Evolutionary conservation across 1,140 invertebrate genomes (phyloP), one percentile per base, ranked within the genome.

Genomic region (Cheumatopsyche charites): DNA sequence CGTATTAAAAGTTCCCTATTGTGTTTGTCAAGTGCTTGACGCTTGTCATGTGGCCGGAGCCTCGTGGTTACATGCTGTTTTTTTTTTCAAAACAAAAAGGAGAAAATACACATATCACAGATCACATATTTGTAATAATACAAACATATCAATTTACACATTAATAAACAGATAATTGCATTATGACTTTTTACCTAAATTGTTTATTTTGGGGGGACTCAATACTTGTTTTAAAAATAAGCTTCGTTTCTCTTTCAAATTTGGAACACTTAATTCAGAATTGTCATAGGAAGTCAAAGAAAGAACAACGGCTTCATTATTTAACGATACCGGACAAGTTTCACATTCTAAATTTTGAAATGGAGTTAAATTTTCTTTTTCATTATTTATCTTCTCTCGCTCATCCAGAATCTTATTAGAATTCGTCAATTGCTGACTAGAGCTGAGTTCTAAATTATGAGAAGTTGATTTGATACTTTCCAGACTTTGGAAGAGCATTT

Each of bases 191-290:
- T 80, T 82, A 42, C 77, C 79, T 79, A 81, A 83, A 3, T 74
- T 84, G 68, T 85, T 84, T 65, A 87, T 85, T 79, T 87, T 87
- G 47, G 86, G 85, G 13, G 87, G 86, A 66, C 85, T 87, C 67
- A 88, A 77, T 42, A 87, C 86, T 80, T 88, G 86, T 75, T 87
- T 87, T 75, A 87, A 79, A 79, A 88, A 87, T 70, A 87, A 74
- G 61, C 82, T 86, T 73, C 84, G 78, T 73, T 86, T 87, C 58
- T 88, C 86, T 73, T 84, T 87, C 23, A 87, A 79, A 77, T 81
- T 84, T 15, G 17, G 3, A 75, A 78, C 79, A 78, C 58, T 80
- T 76, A 67, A 49, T 70, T 74, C 75, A 52, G 42, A 75, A 52
- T 43, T 79, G 73, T 70, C 78, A 74, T 69, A 73, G 1, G 78